Base-by-base conservation (phyloP, 2,113 vertebrate species). In the Leucosticte australis region DNA sequence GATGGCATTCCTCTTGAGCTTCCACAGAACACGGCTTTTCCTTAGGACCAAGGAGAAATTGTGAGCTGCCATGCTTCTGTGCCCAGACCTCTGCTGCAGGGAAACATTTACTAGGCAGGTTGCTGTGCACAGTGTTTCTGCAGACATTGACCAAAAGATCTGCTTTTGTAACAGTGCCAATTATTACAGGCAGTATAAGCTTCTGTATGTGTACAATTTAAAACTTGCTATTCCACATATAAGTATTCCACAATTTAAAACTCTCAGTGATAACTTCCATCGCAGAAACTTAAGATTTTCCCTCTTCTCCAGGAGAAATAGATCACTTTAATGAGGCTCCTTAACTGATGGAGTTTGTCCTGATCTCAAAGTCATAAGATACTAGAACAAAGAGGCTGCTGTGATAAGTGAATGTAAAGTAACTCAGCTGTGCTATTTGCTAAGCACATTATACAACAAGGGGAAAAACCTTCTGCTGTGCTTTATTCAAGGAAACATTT, bases 171-270 rank as follows among this genome's bases (percentile, higher is more conserved):
- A 27, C 9, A 17, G 44, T 46, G 39, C 55, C 21, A 5, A 0
- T 62, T 62, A 41, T 10, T 23, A 9, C 87, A 39, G 33, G 37
- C 0, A 0, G 20, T 41, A 7, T 3, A 37, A 82, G 12, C 46
- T 60, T 64, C 50, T 65, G 3, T 57, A 20, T 62, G 13, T n/a
- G 26, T 55, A 26, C 17, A 7, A 53, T 65, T 31, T 94, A 47
- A 70, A 86, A 57, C 14, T 52, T 74, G 15, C 55, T 65, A 35
- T 71, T 89, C 30, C 53, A 46, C 15, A 22, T 60, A 2, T 1
- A 74, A 60, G 21, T 65, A 50, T 69, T 79, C 27, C 35, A 53
- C 37, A 76, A 15, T 50, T 89, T 63, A 47, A 89, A 89, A 59
- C 35, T 35, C 39, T 10, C 21, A 30, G 5, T 70, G 55, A 8